A percentile compares a stretch with the other conserved stretches of the same genome.
Conservation (phyloP, 2,113 vertebrate species). For the Azemiops feae region DNA sequence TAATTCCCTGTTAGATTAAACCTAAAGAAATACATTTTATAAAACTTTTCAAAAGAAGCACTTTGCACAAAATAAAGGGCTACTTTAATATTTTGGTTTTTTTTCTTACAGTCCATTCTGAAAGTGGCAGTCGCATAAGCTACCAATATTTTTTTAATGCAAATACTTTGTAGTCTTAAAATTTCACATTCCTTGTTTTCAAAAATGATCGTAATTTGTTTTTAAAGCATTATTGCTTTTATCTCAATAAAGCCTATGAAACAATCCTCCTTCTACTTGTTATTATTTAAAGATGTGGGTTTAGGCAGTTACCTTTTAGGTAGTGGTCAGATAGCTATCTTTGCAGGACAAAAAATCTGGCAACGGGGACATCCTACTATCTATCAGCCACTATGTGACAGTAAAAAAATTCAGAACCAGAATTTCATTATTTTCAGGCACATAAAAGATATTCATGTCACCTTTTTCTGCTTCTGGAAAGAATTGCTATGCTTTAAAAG, state of each 20-base stretch:
- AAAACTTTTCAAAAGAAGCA: constrained; percentile 27
- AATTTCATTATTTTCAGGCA: not conserved
- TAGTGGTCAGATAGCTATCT: not conserved
- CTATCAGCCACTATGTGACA: not conserved
- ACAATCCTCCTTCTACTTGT: constrained; percentile 16
- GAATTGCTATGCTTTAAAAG: not conserved
- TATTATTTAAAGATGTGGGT: not conserved
- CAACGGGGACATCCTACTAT: not conserved
- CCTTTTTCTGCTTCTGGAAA: not conserved
- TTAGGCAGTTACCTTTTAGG: not conserved
- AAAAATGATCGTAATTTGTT: constrained; percentile 47
- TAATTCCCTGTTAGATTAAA: constrained; percentile 2
- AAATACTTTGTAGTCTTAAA: constrained; percentile 47
- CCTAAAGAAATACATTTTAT: constrained; percentile 25
- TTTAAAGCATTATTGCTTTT: constrained; percentile 65
- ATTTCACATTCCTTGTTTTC: constrained; percentile 57
- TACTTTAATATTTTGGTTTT: constrained; percentile 34
- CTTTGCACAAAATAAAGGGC: constrained; percentile 31
- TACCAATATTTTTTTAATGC: constrained; percentile 52
- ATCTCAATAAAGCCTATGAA: constrained; percentile 67
- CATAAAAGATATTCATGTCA: not conserved
- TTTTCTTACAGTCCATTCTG: constrained; percentile 36
- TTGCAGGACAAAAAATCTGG: not conserved
- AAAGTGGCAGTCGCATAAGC: constrained; percentile 32
- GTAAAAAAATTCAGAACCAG: not conserved